These are phyloP conservation scores for Peribatodes rhomboidaria DNA, from an alignment of 2,888 invertebrate genomes.

Conservation along the genomic window DNA sequence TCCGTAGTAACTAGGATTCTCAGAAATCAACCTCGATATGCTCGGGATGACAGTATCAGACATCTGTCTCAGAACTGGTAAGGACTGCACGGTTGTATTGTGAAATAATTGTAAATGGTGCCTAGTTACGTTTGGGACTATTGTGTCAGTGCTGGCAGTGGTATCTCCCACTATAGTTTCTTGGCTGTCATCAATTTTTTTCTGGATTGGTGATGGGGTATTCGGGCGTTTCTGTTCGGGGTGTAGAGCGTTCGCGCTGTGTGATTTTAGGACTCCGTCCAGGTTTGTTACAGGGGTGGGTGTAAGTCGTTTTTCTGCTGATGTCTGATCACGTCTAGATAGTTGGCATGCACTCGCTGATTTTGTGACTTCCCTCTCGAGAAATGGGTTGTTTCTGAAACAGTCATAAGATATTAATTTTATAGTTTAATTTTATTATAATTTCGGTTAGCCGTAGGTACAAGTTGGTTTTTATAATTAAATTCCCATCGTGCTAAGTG, in stretches of 20 bases:
- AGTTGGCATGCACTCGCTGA: slow-evolving; percentile 88
- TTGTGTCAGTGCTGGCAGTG: slow-evolving; percentile 72
- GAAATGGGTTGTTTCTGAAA: slow-evolving; percentile 82
- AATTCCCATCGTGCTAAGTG: not conserved
- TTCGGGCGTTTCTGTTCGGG: slow-evolving; percentile 61
- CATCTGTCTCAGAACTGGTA: slow-evolving; percentile 67
- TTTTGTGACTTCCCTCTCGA: slow-evolving; percentile 88
- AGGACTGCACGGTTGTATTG: slow-evolving; percentile 47
- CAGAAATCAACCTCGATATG: slow-evolving; percentile 65
- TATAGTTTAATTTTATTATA: too few relatives aligned
- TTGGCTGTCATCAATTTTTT: slow-evolving; percentile 66
- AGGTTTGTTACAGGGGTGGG: slow-evolving; percentile 58
- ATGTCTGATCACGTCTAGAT: slow-evolving; percentile 73
- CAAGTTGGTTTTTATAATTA: too few relatives aligned
- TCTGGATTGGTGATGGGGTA: slow-evolving; percentile 38
- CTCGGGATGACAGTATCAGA: slow-evolving; percentile 71
- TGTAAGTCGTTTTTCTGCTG: slow-evolving; percentile 65
- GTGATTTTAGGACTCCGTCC: slow-evolving; percentile 79
- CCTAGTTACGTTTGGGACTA: slow-evolving; percentile 66
- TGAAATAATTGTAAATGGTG: slow-evolving; percentile 47
- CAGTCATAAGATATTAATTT: not conserved
- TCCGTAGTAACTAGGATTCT: slow-evolving; percentile 64
- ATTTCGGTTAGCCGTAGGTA: too few relatives aligned
- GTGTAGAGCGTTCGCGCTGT: slow-evolving; percentile 78
- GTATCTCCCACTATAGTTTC: slow-evolving; percentile 66